Percentiles rank a stretch among this genome's conserved stretches.
Conservation (phyloP, 2,113 vertebrate genomes). For the Tragelaphus strepsiceros region DNA sequence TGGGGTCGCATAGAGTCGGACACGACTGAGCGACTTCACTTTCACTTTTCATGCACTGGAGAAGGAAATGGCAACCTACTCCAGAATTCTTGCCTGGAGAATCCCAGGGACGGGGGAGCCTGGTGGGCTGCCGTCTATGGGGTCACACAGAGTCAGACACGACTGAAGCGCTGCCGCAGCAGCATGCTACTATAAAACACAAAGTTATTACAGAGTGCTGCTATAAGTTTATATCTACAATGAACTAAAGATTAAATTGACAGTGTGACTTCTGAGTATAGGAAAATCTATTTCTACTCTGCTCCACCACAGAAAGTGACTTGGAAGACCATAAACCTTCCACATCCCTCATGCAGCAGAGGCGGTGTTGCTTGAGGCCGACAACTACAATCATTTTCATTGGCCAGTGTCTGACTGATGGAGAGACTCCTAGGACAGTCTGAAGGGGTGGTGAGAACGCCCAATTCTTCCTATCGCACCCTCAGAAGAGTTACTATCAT, state of each 20-base stretch:
- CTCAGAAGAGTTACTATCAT: not conserved
- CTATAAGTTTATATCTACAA: not conserved
- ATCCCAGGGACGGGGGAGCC: too few relatives aligned
- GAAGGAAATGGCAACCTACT: too few relatives aligned
- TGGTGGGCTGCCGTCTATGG: too few relatives aligned
- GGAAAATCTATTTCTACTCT: not conserved
- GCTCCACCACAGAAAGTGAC: not conserved
- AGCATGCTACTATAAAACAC: not conserved
- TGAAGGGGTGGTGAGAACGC: not conserved
- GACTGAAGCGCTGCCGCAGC: too few relatives aligned
- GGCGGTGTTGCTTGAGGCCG: not conserved
- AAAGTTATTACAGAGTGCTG: not conserved
- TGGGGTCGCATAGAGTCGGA: too few relatives aligned
- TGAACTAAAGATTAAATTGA: not conserved
- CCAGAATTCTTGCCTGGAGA: too few relatives aligned
- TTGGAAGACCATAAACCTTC: not conserved
- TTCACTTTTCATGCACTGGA: too few relatives aligned
- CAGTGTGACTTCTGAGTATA: not conserved
- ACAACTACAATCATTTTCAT: not conserved
- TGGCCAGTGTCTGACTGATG: not conserved
- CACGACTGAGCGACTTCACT: too few relatives aligned
- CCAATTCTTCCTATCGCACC: not conserved
- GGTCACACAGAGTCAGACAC: too few relatives aligned
- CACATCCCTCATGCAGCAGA: not conserved
- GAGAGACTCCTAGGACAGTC: not conserved